These are phyloP conservation scores for Ametastegia equiseti DNA, from an alignment of 2,888 invertebrate genomes.

Conservation along the genomic window DNA sequence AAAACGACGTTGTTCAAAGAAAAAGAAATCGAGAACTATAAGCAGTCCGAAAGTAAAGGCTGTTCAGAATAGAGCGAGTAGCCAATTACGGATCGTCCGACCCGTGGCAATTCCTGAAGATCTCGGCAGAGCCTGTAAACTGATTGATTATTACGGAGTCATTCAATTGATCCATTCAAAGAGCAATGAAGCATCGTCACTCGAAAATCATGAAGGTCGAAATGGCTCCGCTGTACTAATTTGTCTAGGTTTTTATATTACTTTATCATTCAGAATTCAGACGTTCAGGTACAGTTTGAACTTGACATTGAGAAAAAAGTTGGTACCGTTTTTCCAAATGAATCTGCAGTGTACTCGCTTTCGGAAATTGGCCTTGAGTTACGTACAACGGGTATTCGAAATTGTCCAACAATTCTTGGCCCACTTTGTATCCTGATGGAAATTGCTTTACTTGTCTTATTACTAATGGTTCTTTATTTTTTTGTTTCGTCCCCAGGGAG, in stretches of 20 bases:
- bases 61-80: background rate
- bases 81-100: background rate
- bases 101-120: background rate
- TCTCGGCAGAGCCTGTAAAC: background rate
- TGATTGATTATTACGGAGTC: slow-evolving; percentile 8
- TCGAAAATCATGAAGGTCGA: slow-evolving; percentile 9
- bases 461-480: slow-evolving; percentile 45
- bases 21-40: background rate
- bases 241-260: slow-evolving; percentile 55
- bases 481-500: slow-evolving; percentile 59
- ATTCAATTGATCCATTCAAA: slow-evolving; percentile 3
- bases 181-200: background rate
- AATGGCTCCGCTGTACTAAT: slow-evolving; percentile 54
- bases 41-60: background rate
- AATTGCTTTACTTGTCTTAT: slow-evolving; percentile 48
- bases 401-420: background rate
- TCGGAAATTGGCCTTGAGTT: background rate
- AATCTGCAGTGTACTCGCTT: background rate
- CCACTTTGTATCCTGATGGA: slow-evolving; percentile 40
- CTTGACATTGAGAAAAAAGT: background rate
- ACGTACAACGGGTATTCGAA: background rate
- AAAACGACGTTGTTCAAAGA: background rate
- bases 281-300: background rate
- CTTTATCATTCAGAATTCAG: background rate
- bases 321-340: background rate